These are phyloP conservation scores for Drosophila algonquin DNA, from an alignment of 2,888 invertebrate genomes.

Conservation along the genomic window DNA sequence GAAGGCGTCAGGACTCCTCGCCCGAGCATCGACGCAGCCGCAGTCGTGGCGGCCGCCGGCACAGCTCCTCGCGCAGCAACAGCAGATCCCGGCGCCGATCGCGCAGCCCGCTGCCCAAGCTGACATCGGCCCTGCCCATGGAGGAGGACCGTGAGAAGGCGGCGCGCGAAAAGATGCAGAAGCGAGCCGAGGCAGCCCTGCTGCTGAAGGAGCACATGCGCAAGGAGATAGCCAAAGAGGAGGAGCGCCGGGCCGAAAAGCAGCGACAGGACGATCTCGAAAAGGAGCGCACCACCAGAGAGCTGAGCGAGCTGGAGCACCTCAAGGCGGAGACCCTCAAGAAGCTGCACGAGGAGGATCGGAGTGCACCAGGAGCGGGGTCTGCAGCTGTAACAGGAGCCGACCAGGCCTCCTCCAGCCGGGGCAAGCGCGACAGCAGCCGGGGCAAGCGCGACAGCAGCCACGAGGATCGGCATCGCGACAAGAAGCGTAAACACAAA, in stretches of 20 bases:
- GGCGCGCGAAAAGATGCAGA: constrained; percentile 83
- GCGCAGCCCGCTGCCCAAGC: constrained; percentile 42
- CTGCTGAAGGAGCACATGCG: constrained; percentile 87
- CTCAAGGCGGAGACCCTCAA: constrained; percentile 82
- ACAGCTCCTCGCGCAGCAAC: constrained; percentile 54
- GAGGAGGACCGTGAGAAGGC: constrained; percentile 77
- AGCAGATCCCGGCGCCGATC: constrained; percentile 55
- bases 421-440: background rate
- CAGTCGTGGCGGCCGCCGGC: constrained; percentile 58
- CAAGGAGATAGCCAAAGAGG: constrained; percentile 85
- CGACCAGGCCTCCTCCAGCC: constrained; percentile 1
- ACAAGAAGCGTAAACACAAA: constrained; percentile 81
- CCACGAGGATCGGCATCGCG: constrained; percentile 47
- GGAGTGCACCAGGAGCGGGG: constrained; percentile 1
- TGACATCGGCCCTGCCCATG: constrained; percentile 40
- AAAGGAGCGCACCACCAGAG: constrained; percentile 81
- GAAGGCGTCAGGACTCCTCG: constrained; percentile 50
- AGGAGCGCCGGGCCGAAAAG: constrained; percentile 85
- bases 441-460: constrained; percentile 29
- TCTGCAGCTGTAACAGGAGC: background rate
- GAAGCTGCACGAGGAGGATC: constrained; percentile 82
- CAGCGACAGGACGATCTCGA: constrained; percentile 82
- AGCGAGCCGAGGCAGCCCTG: constrained; percentile 85
- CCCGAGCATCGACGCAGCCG: constrained; percentile 39
- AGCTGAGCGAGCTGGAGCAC: constrained; percentile 82